phyloP scores from a whole-genome alignment of 2,888 invertebrate genomes.

The Oxycera nigricornis region DNA sequence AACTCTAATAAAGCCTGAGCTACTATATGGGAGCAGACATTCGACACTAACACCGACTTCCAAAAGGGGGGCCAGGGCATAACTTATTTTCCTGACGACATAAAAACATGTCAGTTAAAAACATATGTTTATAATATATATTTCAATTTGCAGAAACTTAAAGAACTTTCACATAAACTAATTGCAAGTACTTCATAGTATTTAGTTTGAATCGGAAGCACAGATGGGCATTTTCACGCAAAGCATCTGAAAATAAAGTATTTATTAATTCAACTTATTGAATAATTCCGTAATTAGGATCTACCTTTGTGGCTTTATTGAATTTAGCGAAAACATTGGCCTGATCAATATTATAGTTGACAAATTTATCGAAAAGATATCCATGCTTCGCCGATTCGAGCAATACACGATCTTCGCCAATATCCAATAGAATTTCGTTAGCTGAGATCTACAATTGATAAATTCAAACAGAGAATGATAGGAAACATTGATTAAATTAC shows the following conservation, averaged over 20 bases:
- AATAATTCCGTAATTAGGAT: too few relatives aligned
- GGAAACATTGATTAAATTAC: not conserved
- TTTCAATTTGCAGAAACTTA: too few relatives aligned
- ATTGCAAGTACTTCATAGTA: too few relatives aligned
- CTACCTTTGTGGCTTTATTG: conserved; percentile 65
- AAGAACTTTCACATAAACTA: too few relatives aligned
- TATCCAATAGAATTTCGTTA: conserved; percentile 70
- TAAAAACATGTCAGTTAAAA: too few relatives aligned
- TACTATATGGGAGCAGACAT: too few relatives aligned
- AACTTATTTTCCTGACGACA: too few relatives aligned
- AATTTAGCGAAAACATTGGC: conserved; percentile 64
- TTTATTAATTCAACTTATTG: not conserved
- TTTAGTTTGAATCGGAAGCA: too few relatives aligned
- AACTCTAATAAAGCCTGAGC: too few relatives aligned
- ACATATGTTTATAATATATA: too few relatives aligned
- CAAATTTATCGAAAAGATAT: conserved; percentile 72
- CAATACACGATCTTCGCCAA: conserved; percentile 79
- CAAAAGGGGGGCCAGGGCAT: too few relatives aligned
- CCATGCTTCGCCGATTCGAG: conserved; percentile 69
- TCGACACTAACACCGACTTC: too few relatives aligned
- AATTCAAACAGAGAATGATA: not conserved
- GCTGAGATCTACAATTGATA: conserved; percentile 63
- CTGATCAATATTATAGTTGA: conserved; percentile 72
- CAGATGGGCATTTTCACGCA: conserved; percentile 57
- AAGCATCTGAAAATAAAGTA: conserved; percentile 55